Evolutionary conservation across 2,113 vertebrate species (phyloP).

Genomic region (Seriola aureovittata): DNA sequence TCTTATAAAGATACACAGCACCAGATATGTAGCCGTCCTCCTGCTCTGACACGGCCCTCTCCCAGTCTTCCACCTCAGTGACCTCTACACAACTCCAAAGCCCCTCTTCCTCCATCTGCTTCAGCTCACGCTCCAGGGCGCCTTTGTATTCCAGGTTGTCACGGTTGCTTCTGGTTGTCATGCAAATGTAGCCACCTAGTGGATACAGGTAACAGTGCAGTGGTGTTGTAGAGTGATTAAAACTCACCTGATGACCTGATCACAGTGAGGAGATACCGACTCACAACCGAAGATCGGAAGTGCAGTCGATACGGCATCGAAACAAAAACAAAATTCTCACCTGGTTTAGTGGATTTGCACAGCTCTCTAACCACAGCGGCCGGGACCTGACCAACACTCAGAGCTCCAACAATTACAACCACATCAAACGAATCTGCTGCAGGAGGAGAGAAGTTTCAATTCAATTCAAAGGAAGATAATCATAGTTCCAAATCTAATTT

Average conservation of each 20-base stretch:
- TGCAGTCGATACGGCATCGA: background rate
- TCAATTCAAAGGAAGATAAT: background rate
- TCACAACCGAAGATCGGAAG: background rate
- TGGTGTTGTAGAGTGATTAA: background rate
- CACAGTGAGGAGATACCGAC: background rate
- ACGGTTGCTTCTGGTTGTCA: slow-evolving; percentile 89
- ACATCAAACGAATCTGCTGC: slow-evolving; percentile 86
- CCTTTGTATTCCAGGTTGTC: slow-evolving; percentile 87
- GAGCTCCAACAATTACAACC: slow-evolving; percentile 88
- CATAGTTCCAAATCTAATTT: background rate
- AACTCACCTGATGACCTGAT: background rate
- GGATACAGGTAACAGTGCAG: slow-evolving; percentile 20
- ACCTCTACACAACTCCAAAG: slow-evolving; percentile 83
- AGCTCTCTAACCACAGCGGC: slow-evolving; percentile 83
- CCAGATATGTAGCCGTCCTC: slow-evolving; percentile 89
- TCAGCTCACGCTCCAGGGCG: slow-evolving; percentile 80
- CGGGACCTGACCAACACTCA: slow-evolving; percentile 88
- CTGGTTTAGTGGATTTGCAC: slow-evolving; percentile 86
- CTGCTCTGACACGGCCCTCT: slow-evolving; percentile 83
- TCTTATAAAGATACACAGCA: slow-evolving; percentile 87
- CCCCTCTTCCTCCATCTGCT: slow-evolving; percentile 81
- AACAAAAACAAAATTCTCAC: slow-evolving; percentile 74
- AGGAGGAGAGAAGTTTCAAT: background rate
- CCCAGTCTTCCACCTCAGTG: slow-evolving; percentile 86
- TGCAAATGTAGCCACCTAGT: slow-evolving; percentile 91